Evolutionary conservation across 1,140 invertebrate genomes (phyloP), one percentile per base, ranked within the genome.

Genomic region (Dinothrombium tinctorium): DNA sequence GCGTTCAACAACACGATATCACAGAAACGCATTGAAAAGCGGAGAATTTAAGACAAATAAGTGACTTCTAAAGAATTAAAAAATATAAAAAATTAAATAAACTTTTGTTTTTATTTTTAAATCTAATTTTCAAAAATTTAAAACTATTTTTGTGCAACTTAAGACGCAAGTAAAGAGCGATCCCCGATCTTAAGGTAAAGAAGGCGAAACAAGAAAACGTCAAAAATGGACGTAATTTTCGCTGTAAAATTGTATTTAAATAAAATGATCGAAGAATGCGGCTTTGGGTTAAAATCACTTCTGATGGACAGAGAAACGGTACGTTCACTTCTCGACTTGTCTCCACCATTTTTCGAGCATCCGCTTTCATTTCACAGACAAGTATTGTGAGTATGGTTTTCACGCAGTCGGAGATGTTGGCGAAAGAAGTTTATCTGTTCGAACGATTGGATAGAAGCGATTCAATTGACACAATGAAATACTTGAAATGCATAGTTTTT

Each of bases 261-360:
- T 24, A 87, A 86, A 63, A 98, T 98, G 86, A 84, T 86, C 14
- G 76, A 89, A 45, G 81, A 94, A 51, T 82, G 80, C 61, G 92
- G 92, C 2, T 80, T 86, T 5, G 89, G 90, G 28, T 95, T 98
- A 86, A 99, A 99, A 73, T 79, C 94, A 22, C 69, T 99, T 45
- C 61, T 98, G 25, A 83, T 98, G 76, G 92, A 99, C 60, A 87
- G 86, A 63, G 82, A 95, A 61, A 98, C 90, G 49, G 84, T 89
- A 63, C 56, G 61, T 54, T 41, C 36, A 19, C n/a, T 28, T 7
- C 7, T 28, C n/a, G 26, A 28, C n/a, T 28, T 28, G 33, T 4
- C 46, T 8, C n/a, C 7, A 28, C n/a, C 26, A 28, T 28, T 28
- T 28, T 28, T 28, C n/a, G 7, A n/a, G 7, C n/a, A 24, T 32